Base-by-base conservation (phyloP, 2,888 invertebrate genomes). In the Rotaria sp. region DNA sequence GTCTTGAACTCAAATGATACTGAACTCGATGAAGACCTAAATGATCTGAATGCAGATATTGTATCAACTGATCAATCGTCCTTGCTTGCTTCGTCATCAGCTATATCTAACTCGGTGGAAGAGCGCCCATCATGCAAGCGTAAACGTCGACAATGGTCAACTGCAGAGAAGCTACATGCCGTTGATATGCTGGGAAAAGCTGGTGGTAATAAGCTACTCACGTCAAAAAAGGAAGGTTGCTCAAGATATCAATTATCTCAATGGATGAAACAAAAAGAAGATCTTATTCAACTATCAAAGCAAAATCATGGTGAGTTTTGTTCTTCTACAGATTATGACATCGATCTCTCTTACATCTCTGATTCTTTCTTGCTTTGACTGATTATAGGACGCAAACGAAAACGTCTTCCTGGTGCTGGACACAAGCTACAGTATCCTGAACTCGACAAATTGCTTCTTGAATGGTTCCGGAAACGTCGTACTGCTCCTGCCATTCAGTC, bases 311-410 rank as follows among this genome's bases (percentile, higher is more conserved):
- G 67, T 67, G 30, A 67, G 35, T 67, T 30, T 67, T 67, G 30
- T 35, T 24, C n/a, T 55, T 18, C 26, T 24, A 55, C 55, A 24
- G 26, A 55, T 55, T 21, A 55, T 24, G 4, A 55, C 24, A 55
- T 67, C 67, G 8, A 30, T 8, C n/a, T 67, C 67, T 67, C 7
- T n/a, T n/a, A 30, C 67, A 67, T 67, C 67, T 67, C 35, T 67
- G 7, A 67, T 30, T 30, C 67, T 67, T 67, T 67, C 67, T 30
- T 67, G 35, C n/a, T 67, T 67, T 13, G 67, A 67, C 30, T 67
- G 67, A 67, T 67, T 67, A 67, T 67, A 67, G 67, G 67, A 67
- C 67, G 67, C n/a, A 67, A 67, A 67, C 30, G 67, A 67, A 67
- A 67, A 67, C 67, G 67, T 67, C 67, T 67, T 67, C 35, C 67